These are phyloP conservation scores for Nycticorax nycticorax DNA, from an alignment of 2,113 vertebrate genomes.

Conservation along the genomic window DNA sequence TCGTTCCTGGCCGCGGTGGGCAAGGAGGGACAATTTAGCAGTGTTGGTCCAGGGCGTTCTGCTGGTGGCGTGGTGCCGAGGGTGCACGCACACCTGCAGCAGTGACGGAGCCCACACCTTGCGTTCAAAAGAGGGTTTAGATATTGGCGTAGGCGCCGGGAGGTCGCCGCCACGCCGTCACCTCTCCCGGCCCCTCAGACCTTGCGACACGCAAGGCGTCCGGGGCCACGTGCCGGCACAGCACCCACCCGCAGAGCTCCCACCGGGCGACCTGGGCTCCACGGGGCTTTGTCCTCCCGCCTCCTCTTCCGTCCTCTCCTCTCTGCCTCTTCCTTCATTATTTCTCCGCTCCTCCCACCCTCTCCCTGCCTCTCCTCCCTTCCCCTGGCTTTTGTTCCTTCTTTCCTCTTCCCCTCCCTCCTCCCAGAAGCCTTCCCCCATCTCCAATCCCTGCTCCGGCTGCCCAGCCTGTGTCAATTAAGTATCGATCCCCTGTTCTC, in stretches of 20 bases:
- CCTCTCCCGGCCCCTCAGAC: neutral
- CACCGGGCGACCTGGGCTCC: neutral
- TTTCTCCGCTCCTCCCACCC: conserved; percentile 35
- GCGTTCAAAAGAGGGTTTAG: fast-evolving
- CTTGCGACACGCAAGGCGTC: fast-evolving
- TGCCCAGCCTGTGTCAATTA: conserved; percentile 66
- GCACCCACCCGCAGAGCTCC: neutral
- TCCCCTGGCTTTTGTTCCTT: conserved; percentile 43
- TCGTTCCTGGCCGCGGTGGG: fast-evolving
- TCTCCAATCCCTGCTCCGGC: conserved; percentile 51
- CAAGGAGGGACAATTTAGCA: fast-evolving
- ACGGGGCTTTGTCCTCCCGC: neutral
- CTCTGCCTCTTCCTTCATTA: conserved; percentile 6
- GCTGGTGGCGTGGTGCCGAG: neutral
- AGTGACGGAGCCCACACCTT: neutral
- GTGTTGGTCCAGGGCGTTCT: fast-evolving
- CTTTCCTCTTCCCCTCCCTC: conserved; percentile 53
- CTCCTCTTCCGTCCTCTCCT: neutral
- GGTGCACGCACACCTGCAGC: neutral
- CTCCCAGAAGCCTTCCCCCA: conserved; percentile 35
- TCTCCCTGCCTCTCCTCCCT: conserved; percentile 35
- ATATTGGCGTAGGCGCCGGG: fast-evolving
- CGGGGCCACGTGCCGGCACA: neutral
- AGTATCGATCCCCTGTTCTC: conserved; percentile 64
- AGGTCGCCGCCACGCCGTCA: fast-evolving